A percentile compares a stretch with the other conserved stretches of the same genome.
Evolutionary conservation across 2,113 vertebrate genomes (phyloP).

Genomic region (Eulemur macaco): DNA sequence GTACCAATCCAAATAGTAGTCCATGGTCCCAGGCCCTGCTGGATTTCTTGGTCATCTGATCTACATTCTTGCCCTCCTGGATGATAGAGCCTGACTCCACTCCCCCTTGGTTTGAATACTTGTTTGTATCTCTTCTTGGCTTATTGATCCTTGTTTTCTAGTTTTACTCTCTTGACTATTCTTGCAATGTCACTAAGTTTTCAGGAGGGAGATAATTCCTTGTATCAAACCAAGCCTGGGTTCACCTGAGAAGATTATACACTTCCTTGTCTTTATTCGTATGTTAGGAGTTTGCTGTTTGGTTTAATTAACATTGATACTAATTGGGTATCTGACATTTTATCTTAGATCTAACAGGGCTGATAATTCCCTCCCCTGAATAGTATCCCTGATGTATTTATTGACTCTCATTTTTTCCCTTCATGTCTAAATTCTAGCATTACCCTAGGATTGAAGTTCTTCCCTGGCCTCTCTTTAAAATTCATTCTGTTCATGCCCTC

Average conservation of each 20-base stretch:
- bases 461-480: not conserved
- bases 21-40: not conserved
- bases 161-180: not conserved
- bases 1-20: not conserved
- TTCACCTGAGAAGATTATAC: not conserved
- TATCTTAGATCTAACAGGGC: not conserved
- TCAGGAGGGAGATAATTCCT: not conserved
- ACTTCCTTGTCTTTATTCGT: not conserved
- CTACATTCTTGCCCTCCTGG: not conserved
- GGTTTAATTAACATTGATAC: not conserved
- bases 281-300: not conserved
- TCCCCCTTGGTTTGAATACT: not conserved
- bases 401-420: not conserved
- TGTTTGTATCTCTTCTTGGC: not conserved
- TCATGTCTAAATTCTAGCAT: not conserved
- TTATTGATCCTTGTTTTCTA: not conserved
- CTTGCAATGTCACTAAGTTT: not conserved
- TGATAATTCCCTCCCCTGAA: not conserved
- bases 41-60: not conserved
- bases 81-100: not conserved
- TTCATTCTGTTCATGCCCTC: not conserved
- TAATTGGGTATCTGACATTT: not conserved
- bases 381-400: not conserved
- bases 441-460: not conserved
- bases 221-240: not conserved